Conservation (phyloP, 2,113 vertebrate species). For the Pseudonaja textilis region DNA sequence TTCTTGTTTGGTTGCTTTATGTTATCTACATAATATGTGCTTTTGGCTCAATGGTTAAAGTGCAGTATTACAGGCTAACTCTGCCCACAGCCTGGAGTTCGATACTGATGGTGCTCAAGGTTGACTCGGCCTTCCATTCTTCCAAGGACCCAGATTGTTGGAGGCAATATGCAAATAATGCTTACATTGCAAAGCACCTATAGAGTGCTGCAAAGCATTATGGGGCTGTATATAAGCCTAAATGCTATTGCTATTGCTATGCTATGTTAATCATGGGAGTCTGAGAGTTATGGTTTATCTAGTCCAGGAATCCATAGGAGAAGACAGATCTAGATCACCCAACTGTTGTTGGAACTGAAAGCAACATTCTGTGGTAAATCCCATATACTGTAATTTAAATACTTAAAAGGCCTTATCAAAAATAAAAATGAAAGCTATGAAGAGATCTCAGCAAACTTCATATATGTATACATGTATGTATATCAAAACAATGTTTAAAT, state of each 20-base stretch:
- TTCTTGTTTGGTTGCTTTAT: neutral
- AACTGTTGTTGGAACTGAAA: neutral
- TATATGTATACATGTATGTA: no score
- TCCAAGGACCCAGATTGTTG: neutral
- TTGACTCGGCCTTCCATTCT: neutral
- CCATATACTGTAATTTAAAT: neutral
- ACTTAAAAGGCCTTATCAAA: neutral
- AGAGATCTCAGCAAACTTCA: neutral
- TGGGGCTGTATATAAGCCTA: neutral
- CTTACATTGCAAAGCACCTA: neutral
- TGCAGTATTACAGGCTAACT: neutral
- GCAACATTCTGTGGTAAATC: neutral
- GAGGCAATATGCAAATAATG: neutral
- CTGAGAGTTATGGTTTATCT: neutral
- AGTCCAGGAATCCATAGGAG: neutral
- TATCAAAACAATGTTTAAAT: slow-evolving; percentile 30
- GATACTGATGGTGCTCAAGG: neutral
- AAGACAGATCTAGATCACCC: neutral
- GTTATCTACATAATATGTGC: neutral
- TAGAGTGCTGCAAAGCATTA: neutral
- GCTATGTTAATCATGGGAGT: neutral
- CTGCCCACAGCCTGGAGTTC: neutral
- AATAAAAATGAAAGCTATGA: neutral
- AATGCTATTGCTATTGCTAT: neutral
- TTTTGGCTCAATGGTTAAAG: neutral